Conservation (phyloP, 2,113 vertebrate species). For the Neotoma lepida region DNA sequence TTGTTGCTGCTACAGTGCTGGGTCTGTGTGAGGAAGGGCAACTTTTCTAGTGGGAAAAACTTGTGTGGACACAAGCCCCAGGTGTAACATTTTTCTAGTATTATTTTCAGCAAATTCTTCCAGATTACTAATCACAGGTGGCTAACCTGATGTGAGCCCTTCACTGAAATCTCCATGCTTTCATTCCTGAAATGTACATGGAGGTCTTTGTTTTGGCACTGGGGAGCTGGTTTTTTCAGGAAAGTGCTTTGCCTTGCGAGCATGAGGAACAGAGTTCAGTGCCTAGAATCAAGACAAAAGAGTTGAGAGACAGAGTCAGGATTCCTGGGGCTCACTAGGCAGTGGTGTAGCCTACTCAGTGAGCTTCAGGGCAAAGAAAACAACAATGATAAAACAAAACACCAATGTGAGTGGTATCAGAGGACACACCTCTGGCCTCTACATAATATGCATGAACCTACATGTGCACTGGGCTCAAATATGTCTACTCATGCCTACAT, state of each 20-base stretch:
- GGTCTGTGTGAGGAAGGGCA: neutral
- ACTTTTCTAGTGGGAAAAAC: neutral
- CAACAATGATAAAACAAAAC: neutral
- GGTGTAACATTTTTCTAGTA: neutral
- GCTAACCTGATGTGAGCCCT: neutral
- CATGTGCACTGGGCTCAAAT: neutral
- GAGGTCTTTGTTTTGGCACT: neutral
- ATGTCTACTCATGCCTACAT: neutral
- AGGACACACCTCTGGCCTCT: neutral
- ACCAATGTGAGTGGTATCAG: neutral
- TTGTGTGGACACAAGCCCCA: neutral
- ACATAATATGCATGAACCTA: neutral
- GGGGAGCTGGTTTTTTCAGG: neutral
- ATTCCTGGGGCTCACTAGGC: too few relatives aligned
- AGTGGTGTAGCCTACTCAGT: neutral
- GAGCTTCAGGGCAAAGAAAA: neutral
- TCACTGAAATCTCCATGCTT: neutral
- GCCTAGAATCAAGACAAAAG: neutral
- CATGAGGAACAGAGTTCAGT: neutral
- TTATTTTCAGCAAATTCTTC: neutral
- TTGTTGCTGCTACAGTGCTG: neutral
- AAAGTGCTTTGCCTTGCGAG: neutral
- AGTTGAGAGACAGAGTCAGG: neutral
- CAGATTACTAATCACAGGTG: neutral
- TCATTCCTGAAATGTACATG: neutral